Base-by-base conservation (phyloP, 2,113 vertebrate genomes). In the Micronycteris hirsuta region DNA sequence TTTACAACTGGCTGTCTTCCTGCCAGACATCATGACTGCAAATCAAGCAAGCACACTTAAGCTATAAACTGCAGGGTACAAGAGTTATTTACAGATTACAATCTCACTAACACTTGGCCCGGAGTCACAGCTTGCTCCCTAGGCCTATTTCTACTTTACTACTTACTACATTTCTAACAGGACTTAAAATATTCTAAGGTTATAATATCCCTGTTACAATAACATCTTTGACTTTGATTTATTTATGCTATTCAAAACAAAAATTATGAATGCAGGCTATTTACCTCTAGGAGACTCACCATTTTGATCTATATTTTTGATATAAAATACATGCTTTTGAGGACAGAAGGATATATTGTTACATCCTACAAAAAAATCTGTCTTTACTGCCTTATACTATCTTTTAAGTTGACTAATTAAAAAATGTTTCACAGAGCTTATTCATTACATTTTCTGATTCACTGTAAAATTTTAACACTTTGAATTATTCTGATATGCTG, bases 221-320 rank as follows among this genome's bases (percentile, higher is more conserved):
- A 93, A 47, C 78, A 73, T 49, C 65, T 94, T 91, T 96, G 0
- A 63, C 56, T 95, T 91, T 94, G 49, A 80, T 86, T 56, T 63
- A 93, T 89, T 86, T 90, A 20, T 82, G 9, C 8, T 10, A 19
- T 90, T 95, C 49, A 86, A 93, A 95, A 91, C 76, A 93, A 95
- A 95, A 97, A 61, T 93, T 92, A 89, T 54, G 17, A 84, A 71
- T 54, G 20, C 15, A 71, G 61, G 5, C 4, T 73, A 20, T 81
- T 94, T 80, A 63, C 52, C 1, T 45, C 8, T 73, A 91, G 52
- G 11, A 82, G 24, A 63, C 19, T 86, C 71, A 95, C 38, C 90
- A 7, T 86, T 95, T 92, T 89, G n/a, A 74, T 88, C 17, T 74
- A 71, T 73, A 67, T 45, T 94, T 93, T 84, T 89, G 45, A 54